These are phyloP conservation scores for Malurus splendens DNA, from an alignment of 2,797 vertebrate species.

Conservation along the genomic window DNA sequence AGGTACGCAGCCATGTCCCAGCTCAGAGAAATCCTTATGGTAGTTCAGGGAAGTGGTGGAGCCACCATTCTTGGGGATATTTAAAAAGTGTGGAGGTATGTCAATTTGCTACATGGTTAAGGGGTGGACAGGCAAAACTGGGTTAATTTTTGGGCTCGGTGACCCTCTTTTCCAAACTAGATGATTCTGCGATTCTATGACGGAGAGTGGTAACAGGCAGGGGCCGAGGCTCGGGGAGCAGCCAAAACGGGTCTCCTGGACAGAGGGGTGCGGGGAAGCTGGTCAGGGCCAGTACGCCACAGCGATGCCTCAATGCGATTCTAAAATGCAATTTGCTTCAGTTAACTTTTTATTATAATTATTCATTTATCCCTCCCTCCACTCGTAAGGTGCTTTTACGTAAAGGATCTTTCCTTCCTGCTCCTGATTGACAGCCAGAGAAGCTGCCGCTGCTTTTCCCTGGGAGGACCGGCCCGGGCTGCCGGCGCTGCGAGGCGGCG, in stretches of 20 bases:
- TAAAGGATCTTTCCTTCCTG: background rate
- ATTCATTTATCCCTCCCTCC: background rate
- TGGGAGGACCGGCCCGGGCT: background rate
- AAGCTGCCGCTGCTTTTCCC: too few relatives aligned
- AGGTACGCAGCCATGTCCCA: accelerated
- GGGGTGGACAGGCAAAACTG: background rate
- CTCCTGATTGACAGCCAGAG: background rate
- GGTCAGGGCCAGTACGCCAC: too few relatives aligned
- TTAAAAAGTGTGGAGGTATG: background rate
- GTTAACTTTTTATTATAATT: too few relatives aligned
- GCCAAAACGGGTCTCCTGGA: background rate
- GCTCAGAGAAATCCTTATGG: background rate
- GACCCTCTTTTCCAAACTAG: background rate
- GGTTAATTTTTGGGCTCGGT: background rate
- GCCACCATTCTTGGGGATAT: background rate
- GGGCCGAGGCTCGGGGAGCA: background rate
- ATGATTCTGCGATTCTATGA: background rate
- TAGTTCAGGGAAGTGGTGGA: background rate
- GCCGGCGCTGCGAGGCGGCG: background rate
- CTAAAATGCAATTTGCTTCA: accelerated
- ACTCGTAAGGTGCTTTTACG: background rate
- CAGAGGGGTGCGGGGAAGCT: background rate
- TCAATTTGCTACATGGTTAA: background rate
- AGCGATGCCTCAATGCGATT: accelerated
- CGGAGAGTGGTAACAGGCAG: background rate